These are phyloP conservation scores for Enteromius anoplus DNA, from an alignment of 2,797 vertebrate genomes.

Conservation along the genomic window DNA sequence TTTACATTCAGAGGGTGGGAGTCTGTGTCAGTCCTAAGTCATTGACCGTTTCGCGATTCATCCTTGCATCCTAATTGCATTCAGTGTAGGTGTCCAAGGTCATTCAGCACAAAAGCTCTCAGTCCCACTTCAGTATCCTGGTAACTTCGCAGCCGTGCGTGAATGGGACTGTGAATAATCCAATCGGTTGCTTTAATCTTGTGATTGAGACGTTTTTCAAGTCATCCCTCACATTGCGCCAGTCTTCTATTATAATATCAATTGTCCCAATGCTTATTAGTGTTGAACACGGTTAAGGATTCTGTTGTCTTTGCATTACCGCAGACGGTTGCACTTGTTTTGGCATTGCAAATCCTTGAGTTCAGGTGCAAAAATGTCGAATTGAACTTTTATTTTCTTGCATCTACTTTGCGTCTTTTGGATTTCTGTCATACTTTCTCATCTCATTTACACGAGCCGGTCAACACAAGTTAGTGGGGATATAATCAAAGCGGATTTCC, in stretches of 20 bases:
- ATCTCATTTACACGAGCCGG: not conserved
- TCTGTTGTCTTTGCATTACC: not conserved
- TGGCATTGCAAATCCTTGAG: not conserved
- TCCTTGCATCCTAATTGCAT: conserved; percentile 60
- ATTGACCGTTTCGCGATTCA: conserved; percentile 28
- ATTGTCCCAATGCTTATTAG: conserved; percentile 27
- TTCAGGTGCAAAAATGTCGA: not conserved
- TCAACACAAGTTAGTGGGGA: not conserved
- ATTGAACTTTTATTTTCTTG: not conserved
- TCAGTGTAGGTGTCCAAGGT: conserved; percentile 59
- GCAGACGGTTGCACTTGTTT: not conserved
- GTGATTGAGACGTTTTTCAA: conserved; percentile 48
- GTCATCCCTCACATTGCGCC: conserved; percentile 20
- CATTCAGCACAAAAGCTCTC: conserved; percentile 46
- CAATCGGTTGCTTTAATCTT: conserved; percentile 42
- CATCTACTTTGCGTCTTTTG: not conserved
- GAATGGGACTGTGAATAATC: conserved; percentile 46
- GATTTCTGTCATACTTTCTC: not conserved
- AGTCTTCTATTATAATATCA: conserved; percentile 22
- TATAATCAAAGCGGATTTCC: conserved; percentile 7
- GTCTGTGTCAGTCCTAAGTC: conserved; percentile 37
- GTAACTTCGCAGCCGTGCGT: conserved; percentile 33
- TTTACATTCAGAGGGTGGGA: conserved; percentile 35
- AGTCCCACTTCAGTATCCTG: conserved; percentile 28
- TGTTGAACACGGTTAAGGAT: not conserved